phyloP scores from a whole-genome alignment of 2,888 invertebrate species.

The Agrypnus murinus region DNA sequence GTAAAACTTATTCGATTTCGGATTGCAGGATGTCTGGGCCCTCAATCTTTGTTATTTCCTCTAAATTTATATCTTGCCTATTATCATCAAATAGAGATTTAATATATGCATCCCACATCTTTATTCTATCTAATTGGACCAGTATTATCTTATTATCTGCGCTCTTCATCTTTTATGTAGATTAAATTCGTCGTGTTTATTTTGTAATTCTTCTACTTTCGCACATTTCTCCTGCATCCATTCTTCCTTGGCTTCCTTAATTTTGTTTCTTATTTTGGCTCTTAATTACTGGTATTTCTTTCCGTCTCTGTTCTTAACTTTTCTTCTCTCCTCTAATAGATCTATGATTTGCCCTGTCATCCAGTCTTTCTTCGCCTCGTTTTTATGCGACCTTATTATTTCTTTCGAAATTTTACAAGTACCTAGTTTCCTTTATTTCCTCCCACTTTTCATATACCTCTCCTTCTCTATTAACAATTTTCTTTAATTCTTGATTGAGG shows the following conservation, averaged over 20 bases:
- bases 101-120: neutral
- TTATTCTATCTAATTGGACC: neutral
- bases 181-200: neutral
- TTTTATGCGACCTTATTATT: no score
- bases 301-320: no score
- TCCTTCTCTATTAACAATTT: no score
- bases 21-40: neutral
- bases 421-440: no score
- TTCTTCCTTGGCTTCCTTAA: neutral
- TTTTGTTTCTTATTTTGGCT: slow-evolving; percentile 5
- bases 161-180: neutral
- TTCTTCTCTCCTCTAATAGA: no score
- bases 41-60: neutral
- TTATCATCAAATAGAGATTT: slow-evolving; percentile 3
- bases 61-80: neutral
- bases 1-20: no score
- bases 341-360: no score
- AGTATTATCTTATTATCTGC: neutral
- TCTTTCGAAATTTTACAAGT: no score
- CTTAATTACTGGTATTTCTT: neutral
- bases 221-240: slow-evolving; percentile 1
- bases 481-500: no score
- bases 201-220: neutral
- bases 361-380: no score
- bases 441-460: no score